Base-by-base conservation (phyloP, 2,113 vertebrate species). In the Chlamydotis undulata region DNA sequence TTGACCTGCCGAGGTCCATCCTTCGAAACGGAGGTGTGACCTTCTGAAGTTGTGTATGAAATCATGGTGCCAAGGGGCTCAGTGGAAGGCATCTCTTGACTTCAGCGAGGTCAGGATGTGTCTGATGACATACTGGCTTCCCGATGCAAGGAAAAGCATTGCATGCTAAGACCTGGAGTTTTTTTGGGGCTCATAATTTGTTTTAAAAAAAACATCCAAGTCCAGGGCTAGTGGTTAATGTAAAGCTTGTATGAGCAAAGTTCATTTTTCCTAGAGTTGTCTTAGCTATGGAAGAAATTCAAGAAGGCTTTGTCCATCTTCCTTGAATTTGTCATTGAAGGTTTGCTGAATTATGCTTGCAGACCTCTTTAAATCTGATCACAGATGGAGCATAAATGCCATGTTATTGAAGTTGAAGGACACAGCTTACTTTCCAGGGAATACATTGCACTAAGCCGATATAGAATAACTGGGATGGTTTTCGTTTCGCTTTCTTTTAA, bases 381-480 rank as follows among this genome's bases (percentile, higher is more conserved):
- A 93, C 96, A 96, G 94, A 95, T 96, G 96, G 96, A 96, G 84
- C 82, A 35, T 88, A 97, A 96, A 90, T 85, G 90, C 65, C 87
- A 24, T 33, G 43, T 83, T 94, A 73, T 37, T 92, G 90, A 92
- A 96, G 92, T 50, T 84, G 94, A 94, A 97, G 94, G 90, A 71
- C 92, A 96, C 83, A 78, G 83, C 90, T 91, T 77, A 80, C 95
- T 96, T 97, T 95, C 95, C 87, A 52, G 94, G 73, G 69, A 95
- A 71, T 43, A 83, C 63, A 26, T 45, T 52, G 91, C 87, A 90
- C 85, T 83, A 96, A 92, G 67, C 92, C 61, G 94, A 95, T 88
- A 87, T 55, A 92, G 92, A 94, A 69, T 49, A 55, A 71, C 63
- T 80, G 73, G 86, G 92, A 85, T 52, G 90, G 65, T 87, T 92